Percentiles rank a stretch among this genome's conserved stretches.
These are phyloP conservation scores for Alloplasta piceator DNA, from an alignment of 2,888 invertebrate genomes.

Conservation along the genomic window DNA sequence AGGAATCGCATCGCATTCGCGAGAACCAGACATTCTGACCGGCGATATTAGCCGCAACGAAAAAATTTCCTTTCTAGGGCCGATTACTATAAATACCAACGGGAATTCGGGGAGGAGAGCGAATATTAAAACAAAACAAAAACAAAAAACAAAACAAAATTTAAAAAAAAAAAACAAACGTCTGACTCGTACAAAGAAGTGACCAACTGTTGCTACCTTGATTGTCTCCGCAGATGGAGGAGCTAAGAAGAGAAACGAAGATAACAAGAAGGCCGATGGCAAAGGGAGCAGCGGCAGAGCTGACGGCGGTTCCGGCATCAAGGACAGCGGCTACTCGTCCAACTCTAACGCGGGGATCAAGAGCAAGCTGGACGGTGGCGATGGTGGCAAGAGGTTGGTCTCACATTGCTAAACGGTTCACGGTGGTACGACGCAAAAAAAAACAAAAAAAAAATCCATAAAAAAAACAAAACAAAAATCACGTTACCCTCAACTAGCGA, in stretches of 20 bases:
- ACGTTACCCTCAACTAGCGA: conserved; percentile 76
- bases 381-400: conserved; percentile 86
- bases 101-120: conserved; percentile 37
- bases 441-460: conserved; percentile 38
- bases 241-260: conserved; percentile 82
- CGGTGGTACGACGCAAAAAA: conserved; percentile 71
- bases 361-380: conserved; percentile 85
- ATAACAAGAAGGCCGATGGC: conserved; percentile 80
- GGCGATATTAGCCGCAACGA: conserved; percentile 67
- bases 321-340: conserved; percentile 74
- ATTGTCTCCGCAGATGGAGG: conserved; percentile 82
- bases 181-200: conserved; percentile 66
- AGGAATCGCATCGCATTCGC: neutral
- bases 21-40: neutral
- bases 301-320: conserved; percentile 78
- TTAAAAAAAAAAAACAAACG: conserved; percentile 38
- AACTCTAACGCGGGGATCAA: conserved; percentile 84
- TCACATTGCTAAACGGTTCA: conserved; percentile 80
- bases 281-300: conserved; percentile 81
- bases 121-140: conserved; percentile 30
- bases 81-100: neutral
- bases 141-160: conserved; percentile 11
- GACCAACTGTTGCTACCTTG: conserved; percentile 74
- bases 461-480: conserved; percentile 58
- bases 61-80: conserved; percentile 67